Base-by-base conservation (phyloP, 2,113 vertebrate species). In the Toxostoma redivivum region DNA sequence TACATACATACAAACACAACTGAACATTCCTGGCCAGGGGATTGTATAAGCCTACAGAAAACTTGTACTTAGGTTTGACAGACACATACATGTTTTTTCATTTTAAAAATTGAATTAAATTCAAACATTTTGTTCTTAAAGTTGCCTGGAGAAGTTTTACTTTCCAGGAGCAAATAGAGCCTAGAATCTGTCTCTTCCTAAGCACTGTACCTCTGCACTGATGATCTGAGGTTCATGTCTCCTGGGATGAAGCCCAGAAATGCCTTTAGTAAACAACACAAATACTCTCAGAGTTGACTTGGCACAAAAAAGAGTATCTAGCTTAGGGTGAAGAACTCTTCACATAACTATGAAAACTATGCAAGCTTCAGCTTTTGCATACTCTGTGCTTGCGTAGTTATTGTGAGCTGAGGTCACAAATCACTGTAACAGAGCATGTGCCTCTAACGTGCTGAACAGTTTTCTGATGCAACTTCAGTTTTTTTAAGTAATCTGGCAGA, bases 41-140 rank as follows among this genome's bases (percentile, higher is more conserved):
- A 28, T 20, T 33, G 51, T 3, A 11, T 5, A 25, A 77, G 16
- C 31, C 33, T 33, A 54, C 6, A 73, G n/a, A 21, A 56, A 73
- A 4, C 15, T 35, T 33, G 5, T 12, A 82, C 50, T 62, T 27
- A 48, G 5, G 8, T 58, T 80, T 79, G 51, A 71, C 31, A 82
- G 35, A 89, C 37, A 48, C 1, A 3, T 6, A 31, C 6, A 28
- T 0, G 1, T 5, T 18, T 40, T 40, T 33, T 61, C 0, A 38
- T 72, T 69, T 58, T 7, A 25, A 83, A 61, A 77, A 28, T 0
- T 7, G 1, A 71, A 61, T 53, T 62, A 12, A 25, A 31, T 69
- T 42, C 0, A 38, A 47, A 56, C 81, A 21, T 30, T 11, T 27
- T 8, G 5, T 57, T 65, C 45, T 45, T 56, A 31, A 78, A 54